Percentiles rank a stretch among this genome's conserved stretches.
These are phyloP conservation scores for Silvanus unidentatus DNA, from an alignment of 2,888 invertebrate genomes.

Conservation along the genomic window DNA sequence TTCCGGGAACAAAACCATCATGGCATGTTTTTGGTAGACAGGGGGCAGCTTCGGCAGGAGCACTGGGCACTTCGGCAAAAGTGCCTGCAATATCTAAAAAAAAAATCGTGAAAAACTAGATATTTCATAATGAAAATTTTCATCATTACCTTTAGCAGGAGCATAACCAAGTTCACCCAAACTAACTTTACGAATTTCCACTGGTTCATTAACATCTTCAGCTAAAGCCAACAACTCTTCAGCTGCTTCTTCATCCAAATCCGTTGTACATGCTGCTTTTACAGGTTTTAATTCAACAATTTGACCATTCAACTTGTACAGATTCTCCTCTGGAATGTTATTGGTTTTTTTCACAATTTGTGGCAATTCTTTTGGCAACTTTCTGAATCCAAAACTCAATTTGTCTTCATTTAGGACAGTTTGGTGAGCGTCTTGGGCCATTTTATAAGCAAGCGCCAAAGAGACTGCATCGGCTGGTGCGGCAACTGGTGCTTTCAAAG, in stretches of 20 bases:
- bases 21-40: conserved; percentile 18
- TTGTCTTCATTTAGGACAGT: conserved; percentile 44
- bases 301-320: conserved; percentile 49
- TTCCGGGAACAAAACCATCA: conserved; percentile 31
- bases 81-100: too few relatives aligned
- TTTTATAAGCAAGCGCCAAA: conserved; percentile 45
- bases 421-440: conserved; percentile 39
- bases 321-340: conserved; percentile 49
- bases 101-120: too few relatives aligned
- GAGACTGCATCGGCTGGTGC: conserved; percentile 50
- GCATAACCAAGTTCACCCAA: conserved; percentile 48
- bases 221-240: conserved; percentile 32
- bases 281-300: conserved; percentile 48
- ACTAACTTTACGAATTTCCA: conserved; percentile 31
- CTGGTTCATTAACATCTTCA: conserved; percentile 11
- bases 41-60: conserved; percentile 5
- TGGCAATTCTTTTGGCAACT: conserved; percentile 45
- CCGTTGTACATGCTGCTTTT: conserved; percentile 6
- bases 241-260: conserved; percentile 35
- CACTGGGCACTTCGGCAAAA: background rate
- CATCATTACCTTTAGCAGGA: conserved; percentile 33
- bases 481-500: background rate
- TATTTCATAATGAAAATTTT: too few relatives aligned
- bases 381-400: conserved; percentile 50
- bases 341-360: conserved; percentile 7